phyloP scores from a whole-genome alignment of 2,797 vertebrate species.

The Acanthurus lineatus region DNA sequence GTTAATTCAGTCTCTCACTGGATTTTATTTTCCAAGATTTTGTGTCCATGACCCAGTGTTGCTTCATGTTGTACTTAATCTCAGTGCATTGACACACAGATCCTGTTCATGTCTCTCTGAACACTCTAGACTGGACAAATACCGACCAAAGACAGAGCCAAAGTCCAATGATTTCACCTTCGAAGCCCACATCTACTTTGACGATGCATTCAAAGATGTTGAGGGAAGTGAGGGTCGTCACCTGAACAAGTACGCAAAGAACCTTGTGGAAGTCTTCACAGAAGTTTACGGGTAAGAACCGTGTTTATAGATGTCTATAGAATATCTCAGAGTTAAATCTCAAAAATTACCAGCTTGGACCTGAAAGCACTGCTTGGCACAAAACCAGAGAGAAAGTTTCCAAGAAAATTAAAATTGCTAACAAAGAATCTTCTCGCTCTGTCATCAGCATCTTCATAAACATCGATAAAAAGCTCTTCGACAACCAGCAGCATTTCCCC shows the following conservation, averaged over 20 bases:
- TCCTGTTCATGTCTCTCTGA: too few relatives aligned
- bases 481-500: slow-evolving; percentile 17
- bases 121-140: slow-evolving; percentile 70
- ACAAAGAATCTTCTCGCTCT: background rate
- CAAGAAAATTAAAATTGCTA: background rate
- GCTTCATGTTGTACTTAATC: background rate
- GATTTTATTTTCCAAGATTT: background rate
- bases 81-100: background rate
- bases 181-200: slow-evolving; percentile 78
- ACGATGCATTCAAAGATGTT: slow-evolving; percentile 69
- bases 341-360: too few relatives aligned
- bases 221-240: slow-evolving; percentile 38
- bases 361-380: too few relatives aligned
- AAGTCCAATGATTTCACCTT: slow-evolving; percentile 53
- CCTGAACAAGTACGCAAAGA: slow-evolving; percentile 72
- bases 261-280: slow-evolving; percentile 65
- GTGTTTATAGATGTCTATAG: too few relatives aligned
- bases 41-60: background rate
- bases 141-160: slow-evolving; percentile 50
- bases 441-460: slow-evolving; percentile 63
- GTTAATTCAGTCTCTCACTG: background rate
- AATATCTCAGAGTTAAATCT: too few relatives aligned
- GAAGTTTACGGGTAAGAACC: slow-evolving; percentile 71
- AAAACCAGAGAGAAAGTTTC: background rate
- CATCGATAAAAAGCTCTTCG: slow-evolving; percentile 51